A percentile compares a stretch with the other conserved stretches of the same genome.
These are phyloP conservation scores for Cantharis nigra DNA, from an alignment of 2,888 invertebrate species.

Conservation along the genomic window DNA sequence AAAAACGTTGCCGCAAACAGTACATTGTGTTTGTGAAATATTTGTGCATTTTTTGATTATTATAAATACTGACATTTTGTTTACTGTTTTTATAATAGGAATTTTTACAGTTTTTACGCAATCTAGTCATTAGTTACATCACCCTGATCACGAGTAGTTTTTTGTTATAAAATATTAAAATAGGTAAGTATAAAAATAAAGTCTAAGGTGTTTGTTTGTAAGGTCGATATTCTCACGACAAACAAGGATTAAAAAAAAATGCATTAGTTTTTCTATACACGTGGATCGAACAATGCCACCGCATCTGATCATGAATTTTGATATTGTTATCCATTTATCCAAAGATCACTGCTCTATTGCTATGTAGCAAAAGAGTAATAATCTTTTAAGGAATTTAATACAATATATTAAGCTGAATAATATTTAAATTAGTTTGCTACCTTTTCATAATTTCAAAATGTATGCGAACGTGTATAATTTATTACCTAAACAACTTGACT, in stretches of 20 bases:
- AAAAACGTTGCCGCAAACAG: too few relatives aligned
- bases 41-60: too few relatives aligned
- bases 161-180: too few relatives aligned
- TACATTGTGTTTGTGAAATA: too few relatives aligned
- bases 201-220: background rate
- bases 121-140: too few relatives aligned
- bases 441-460: background rate
- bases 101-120: too few relatives aligned
- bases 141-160: too few relatives aligned
- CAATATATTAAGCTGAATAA: background rate
- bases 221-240: conserved; percentile 15
- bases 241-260: background rate
- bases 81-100: too few relatives aligned
- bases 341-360: conserved; percentile 9
- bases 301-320: conserved; percentile 11
- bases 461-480: background rate
- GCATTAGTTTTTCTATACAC: conserved; percentile 16
- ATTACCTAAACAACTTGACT: background rate
- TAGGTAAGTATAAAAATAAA: background rate
- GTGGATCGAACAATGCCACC: conserved; percentile 12
- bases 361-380: background rate
- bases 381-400: background rate
- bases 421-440: background rate
- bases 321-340: background rate
- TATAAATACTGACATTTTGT: too few relatives aligned